Conservation (phyloP, 2,797 vertebrate species). For the Naso thynnoides region DNA sequence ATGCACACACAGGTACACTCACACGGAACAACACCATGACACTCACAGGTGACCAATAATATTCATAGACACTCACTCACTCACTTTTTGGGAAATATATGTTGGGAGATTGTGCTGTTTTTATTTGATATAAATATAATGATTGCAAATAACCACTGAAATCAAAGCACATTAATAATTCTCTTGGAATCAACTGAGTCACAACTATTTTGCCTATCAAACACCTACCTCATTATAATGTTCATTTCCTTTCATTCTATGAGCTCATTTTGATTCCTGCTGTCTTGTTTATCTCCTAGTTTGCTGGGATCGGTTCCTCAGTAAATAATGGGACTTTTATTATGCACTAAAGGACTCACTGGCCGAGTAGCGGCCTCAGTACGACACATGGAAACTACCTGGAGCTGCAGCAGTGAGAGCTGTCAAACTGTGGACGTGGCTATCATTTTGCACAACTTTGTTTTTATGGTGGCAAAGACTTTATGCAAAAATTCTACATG, state of each 20-base stretch:
- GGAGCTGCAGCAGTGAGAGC: constrained; percentile 68
- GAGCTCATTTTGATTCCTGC: not conserved
- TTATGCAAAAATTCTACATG: constrained; percentile 86
- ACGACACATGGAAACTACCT: constrained; percentile 67
- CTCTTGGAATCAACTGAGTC: not conserved
- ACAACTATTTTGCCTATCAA: not conserved
- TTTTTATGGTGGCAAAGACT: constrained; percentile 82
- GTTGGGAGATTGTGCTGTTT: not conserved
- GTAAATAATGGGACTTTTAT: constrained; percentile 73
- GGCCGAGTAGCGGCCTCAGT: constrained; percentile 62
- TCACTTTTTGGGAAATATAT: not conserved
- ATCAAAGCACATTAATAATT: not conserved
- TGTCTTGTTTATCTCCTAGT: constrained; percentile 54
- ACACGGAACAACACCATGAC: not conserved
- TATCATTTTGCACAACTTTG: constrained; percentile 88
- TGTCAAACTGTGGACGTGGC: constrained; percentile 83
- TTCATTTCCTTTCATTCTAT: not conserved
- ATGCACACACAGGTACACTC: constrained; percentile 25
- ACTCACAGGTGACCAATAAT: constrained; percentile 2
- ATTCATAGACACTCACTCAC: not conserved
- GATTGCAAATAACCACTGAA: not conserved
- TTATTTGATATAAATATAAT: not conserved
- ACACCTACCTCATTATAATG: not conserved
- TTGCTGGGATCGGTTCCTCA: constrained; percentile 50
- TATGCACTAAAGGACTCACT: constrained; percentile 84